phyloP scores from a whole-genome alignment of 1,140 invertebrate genomes.

The Chionoecetes opilio region DNA sequence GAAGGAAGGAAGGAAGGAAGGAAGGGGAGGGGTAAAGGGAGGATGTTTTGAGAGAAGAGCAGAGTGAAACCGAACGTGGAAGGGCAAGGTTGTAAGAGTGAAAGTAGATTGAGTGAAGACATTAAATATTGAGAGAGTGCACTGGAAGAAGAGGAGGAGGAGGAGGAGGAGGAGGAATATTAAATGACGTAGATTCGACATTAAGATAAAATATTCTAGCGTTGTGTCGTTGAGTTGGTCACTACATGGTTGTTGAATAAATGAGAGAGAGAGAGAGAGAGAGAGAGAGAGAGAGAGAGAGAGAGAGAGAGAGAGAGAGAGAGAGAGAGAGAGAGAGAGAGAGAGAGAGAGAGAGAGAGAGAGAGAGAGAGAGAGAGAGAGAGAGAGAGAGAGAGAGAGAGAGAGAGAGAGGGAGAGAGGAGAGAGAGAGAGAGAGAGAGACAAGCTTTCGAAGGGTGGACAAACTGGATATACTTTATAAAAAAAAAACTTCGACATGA shows the following conservation, averaged over 20 bases:
- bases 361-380: background rate
- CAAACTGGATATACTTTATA: too few relatives aligned
- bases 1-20: too few relatives aligned
- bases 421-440: slow-evolving; percentile 15
- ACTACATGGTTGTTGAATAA: background rate
- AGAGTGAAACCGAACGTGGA: slow-evolving; percentile 3
- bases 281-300: background rate
- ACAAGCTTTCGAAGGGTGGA: too few relatives aligned
- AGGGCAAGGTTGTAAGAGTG: background rate
- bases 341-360: background rate
- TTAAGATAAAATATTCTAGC: background rate
- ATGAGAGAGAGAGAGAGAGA: background rate
- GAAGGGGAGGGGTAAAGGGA: too few relatives aligned
- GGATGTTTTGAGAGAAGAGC: too few relatives aligned
- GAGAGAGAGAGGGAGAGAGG: slow-evolving; percentile 24
- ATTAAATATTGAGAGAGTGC: background rate
- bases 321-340: slow-evolving; percentile 27
- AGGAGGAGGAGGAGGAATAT: too few relatives aligned
- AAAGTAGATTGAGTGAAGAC: background rate
- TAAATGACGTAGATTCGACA: background rate
- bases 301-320: slow-evolving; percentile 17
- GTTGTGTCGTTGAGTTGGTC: background rate
- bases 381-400: background rate
- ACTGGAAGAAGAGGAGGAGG: too few relatives aligned
- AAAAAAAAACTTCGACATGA: too few relatives aligned